Evolutionary conservation across 1,140 invertebrate genomes (phyloP).

Genomic region (Drosophila orosa): DNA sequence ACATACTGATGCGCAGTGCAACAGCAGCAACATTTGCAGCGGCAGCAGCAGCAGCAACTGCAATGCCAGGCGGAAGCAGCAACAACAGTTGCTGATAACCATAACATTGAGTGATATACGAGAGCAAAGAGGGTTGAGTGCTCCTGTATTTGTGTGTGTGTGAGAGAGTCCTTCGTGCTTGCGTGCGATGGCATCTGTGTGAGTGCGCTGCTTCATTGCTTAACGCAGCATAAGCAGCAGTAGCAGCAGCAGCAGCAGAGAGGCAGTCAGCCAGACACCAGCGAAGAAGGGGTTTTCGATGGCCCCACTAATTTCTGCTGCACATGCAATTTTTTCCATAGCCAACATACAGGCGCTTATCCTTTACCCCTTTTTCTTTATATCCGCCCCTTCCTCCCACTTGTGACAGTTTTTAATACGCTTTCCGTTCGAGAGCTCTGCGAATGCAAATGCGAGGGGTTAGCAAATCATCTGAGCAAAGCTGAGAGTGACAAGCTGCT

Average conservation of each 20-base stretch:
- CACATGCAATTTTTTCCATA: constrained; percentile 68
- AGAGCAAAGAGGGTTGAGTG: constrained; percentile 37
- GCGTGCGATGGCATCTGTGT: constrained; percentile 24
- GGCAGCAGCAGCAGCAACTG: constrained; percentile 40
- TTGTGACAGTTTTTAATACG: constrained; percentile 68
- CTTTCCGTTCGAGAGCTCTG: constrained; percentile 42
- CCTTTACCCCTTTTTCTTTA: constrained; percentile 8
- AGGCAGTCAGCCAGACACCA: constrained; percentile 39
- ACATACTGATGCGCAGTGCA: constrained; percentile 21
- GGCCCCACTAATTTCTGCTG: constrained; percentile 74
- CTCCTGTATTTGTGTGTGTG: neutral
- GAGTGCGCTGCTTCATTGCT: constrained; percentile 66
- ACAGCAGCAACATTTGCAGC: constrained; percentile 22
- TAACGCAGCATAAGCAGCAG: constrained; percentile 78
- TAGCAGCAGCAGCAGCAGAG: constrained; percentile 65
- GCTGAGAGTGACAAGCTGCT: constrained; percentile 26
- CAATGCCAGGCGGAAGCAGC: constrained; percentile 51
- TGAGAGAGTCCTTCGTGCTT: constrained; percentile 2
- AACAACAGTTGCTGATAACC: constrained; percentile 79
- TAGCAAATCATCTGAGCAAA: constrained; percentile 31
- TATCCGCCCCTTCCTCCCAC: constrained; percentile 8
- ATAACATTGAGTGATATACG: constrained; percentile 81
- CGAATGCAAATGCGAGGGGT: constrained; percentile 40
- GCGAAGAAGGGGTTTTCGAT: constrained; percentile 30
- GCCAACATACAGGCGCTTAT: constrained; percentile 16